These are phyloP conservation scores for Apis florea DNA, from an alignment of 1,140 invertebrate species.

Conservation along the genomic window DNA sequence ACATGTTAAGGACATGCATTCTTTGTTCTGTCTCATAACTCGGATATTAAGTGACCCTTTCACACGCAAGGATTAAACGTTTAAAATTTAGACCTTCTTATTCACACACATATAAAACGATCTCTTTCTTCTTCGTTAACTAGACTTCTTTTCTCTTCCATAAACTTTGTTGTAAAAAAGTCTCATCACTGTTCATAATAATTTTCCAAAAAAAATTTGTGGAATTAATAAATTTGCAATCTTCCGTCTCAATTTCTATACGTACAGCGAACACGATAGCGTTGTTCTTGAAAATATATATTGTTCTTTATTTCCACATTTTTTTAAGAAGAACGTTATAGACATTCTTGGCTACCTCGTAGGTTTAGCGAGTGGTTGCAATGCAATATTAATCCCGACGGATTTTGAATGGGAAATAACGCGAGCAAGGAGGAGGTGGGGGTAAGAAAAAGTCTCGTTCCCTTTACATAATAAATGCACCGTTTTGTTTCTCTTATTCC, in stretches of 20 bases:
- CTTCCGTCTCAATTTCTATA: too few relatives aligned
- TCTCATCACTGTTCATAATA: too few relatives aligned
- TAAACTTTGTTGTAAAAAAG: neutral
- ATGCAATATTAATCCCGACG: slow-evolving; percentile 73
- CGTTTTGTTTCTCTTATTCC: slow-evolving; percentile 50
- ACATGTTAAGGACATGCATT: too few relatives aligned
- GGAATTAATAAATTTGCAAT: neutral
- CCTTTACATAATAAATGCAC: slow-evolving; percentile 72
- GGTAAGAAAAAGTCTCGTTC: slow-evolving; percentile 63
- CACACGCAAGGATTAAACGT: neutral
- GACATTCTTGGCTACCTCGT: slow-evolving; percentile 9
- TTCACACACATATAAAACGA: too few relatives aligned
- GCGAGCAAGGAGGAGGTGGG: slow-evolving; percentile 40
- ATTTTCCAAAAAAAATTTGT: neutral
- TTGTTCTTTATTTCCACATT: neutral
- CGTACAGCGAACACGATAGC: too few relatives aligned
- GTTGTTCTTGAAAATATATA: too few relatives aligned
- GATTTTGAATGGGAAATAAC: slow-evolving; percentile 71
- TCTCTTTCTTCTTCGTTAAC: too few relatives aligned
- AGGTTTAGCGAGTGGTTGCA: slow-evolving; percentile 48
- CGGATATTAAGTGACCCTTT: too few relatives aligned
- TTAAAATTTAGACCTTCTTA: neutral
- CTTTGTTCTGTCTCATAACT: too few relatives aligned
- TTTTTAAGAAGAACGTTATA: neutral
- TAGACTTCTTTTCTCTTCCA: neutral